A percentile compares a stretch with the other conserved stretches of the same genome.
Conservation (phyloP, 2,797 vertebrate genomes). For the Pitangus sulphuratus region DNA sequence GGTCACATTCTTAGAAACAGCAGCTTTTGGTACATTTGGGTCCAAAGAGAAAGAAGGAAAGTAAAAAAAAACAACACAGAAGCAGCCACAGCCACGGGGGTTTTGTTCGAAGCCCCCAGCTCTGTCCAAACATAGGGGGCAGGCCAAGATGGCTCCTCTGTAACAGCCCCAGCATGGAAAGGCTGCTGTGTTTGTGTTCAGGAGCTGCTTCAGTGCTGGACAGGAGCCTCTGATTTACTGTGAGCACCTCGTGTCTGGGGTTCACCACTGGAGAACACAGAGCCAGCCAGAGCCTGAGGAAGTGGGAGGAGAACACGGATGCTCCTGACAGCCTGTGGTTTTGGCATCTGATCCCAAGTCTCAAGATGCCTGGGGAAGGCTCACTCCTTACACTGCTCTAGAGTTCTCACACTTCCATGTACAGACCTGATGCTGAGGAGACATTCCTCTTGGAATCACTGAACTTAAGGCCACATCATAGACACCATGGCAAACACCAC, state of each 20-base stretch:
- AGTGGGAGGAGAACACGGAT: neutral
- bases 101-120: neutral
- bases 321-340: neutral
- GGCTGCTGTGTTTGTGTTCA: neutral
- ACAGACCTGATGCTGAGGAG: neutral
- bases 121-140: neutral
- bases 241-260: neutral
- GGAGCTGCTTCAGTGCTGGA: neutral
- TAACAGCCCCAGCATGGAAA: neutral
- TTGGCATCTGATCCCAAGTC: neutral
- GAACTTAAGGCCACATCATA: neutral
- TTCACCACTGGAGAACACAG: neutral
- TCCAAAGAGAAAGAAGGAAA: neutral
- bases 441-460: neutral
- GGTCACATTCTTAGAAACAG: neutral
- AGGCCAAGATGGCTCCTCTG: neutral
- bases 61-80: neutral
- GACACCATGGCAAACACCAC: neutral
- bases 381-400: neutral
- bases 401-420: neutral
- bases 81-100: neutral
- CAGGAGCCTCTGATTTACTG: neutral
- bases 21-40: neutral
- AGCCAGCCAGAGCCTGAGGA: neutral
- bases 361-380: neutral